Percentiles rank a stretch among this genome's conserved stretches.
phyloP scores from a whole-genome alignment of 2,113 vertebrate genomes.

The Pelecanus crispus region DNA sequence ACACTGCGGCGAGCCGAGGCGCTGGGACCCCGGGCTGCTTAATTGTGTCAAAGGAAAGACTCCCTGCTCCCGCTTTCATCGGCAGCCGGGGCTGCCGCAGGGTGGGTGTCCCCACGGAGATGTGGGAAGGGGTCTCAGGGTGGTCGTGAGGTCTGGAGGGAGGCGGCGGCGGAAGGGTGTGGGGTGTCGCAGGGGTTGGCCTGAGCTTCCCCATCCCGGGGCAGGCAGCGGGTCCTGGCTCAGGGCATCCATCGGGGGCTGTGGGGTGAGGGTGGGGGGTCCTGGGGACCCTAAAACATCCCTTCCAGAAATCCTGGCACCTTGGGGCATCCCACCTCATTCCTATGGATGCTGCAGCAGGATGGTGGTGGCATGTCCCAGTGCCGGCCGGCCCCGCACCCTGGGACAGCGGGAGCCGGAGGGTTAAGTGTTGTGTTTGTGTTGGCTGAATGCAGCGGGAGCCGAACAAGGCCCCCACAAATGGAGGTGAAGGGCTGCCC shows the following conservation, averaged over 20 bases:
- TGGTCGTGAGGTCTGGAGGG: not conserved
- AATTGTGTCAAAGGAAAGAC: slow-evolving; percentile 72
- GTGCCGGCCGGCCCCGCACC: not conserved
- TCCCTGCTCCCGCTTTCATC: slow-evolving; percentile 20
- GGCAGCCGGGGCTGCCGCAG: not conserved
- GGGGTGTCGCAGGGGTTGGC: not conserved
- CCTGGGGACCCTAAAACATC: not conserved
- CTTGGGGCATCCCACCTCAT: not conserved
- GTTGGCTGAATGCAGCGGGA: slow-evolving; percentile 40
- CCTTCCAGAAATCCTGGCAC: not conserved
- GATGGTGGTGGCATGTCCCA: accelerated
- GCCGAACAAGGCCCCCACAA: slow-evolving; percentile 51
- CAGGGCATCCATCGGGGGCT: accelerated
- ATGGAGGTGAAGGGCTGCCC: slow-evolving; percentile 53
- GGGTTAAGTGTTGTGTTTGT: slow-evolving; percentile 67
- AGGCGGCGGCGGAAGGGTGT: accelerated
- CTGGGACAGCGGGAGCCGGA: not conserved
- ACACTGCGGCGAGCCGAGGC: slow-evolving; percentile 70
- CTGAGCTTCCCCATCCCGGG: accelerated
- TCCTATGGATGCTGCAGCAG: not conserved
- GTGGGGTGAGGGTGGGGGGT: not conserved
- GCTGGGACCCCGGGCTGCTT: slow-evolving; percentile 72
- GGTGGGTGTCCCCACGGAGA: not conserved
- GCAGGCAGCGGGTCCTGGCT: not conserved
- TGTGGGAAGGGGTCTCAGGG: not conserved